Evolutionary conservation across 2,888 invertebrate species (phyloP).

Genomic region (Pseudococcus jackbeardsleyi): DNA sequence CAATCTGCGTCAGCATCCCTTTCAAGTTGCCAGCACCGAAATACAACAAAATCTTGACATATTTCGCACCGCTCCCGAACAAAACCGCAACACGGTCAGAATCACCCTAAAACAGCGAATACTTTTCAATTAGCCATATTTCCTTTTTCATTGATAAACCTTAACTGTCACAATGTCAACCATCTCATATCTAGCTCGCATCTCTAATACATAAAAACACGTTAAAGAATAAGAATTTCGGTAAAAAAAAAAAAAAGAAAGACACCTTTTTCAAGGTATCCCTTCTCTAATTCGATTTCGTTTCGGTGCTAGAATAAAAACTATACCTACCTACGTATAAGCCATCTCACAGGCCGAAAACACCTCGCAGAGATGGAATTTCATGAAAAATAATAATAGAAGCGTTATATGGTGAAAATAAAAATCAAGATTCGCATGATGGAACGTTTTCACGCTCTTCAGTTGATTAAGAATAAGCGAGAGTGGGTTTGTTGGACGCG

Average conservation of each 20-base stretch:
- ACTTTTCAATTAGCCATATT: slow-evolving; percentile 22
- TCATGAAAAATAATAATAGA: slow-evolving; percentile 26
- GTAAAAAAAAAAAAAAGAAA: background rate
- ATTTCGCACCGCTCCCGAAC: too few relatives aligned
- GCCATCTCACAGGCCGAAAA: background rate
- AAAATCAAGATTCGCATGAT: background rate
- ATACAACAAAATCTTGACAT: too few relatives aligned
- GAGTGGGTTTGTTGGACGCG: background rate
- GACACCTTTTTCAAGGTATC: background rate
- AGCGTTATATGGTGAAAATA: background rate
- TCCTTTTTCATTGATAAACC: slow-evolving; percentile 2
- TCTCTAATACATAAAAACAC: background rate
- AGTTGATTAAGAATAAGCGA: slow-evolving; percentile 20
- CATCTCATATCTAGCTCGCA: background rate
- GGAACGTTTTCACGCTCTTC: slow-evolving; percentile 61
- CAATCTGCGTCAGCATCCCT: background rate
- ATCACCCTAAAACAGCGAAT: background rate
- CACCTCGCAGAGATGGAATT: background rate
- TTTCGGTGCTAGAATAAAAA: background rate
- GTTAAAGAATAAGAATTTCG: background rate
- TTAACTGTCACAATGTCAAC: background rate
- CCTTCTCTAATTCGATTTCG: background rate
- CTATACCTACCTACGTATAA: background rate
- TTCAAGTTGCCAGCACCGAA: too few relatives aligned
- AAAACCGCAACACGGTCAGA: too few relatives aligned